These are phyloP conservation scores for Reticulitermes speratus DNA, from an alignment of 1,140 invertebrate genomes.

Conservation along the genomic window DNA sequence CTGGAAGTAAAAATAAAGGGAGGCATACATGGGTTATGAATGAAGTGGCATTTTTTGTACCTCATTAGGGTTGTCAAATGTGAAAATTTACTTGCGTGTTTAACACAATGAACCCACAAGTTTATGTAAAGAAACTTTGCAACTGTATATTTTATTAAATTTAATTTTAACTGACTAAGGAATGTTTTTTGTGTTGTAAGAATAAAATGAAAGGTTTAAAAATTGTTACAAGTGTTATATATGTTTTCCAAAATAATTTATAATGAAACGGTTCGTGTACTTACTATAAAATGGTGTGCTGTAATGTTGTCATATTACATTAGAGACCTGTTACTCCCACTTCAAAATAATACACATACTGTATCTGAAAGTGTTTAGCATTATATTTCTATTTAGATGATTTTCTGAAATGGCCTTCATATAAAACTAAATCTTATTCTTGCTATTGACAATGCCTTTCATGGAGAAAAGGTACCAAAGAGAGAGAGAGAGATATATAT, in stretches of 20 bases:
- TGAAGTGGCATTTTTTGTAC: no score
- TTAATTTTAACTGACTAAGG: no score
- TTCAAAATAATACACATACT: neutral
- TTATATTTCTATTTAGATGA: neutral
- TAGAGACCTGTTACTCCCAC: neutral
- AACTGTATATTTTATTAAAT: neutral
- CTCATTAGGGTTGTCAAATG: no score
- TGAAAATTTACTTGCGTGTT: no score
- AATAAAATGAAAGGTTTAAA: neutral
- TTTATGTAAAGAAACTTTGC: no score
- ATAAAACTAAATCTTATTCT: neutral
- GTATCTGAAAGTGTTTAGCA: neutral
- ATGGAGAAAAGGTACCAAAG: neutral
- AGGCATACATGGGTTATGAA: no score
- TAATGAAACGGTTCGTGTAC: neutral
- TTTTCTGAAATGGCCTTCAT: constrained; percentile 5
- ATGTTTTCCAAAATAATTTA: neutral
- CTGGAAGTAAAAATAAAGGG: no score
- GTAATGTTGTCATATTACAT: neutral
- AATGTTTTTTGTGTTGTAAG: no score
- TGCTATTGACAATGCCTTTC: neutral
- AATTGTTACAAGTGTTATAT: neutral
- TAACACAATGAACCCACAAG: no score
- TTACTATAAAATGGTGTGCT: neutral
- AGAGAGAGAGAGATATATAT: neutral